Base-by-base conservation (phyloP, 2,797 vertebrate species). In the Myioborus melanocephalus region DNA sequence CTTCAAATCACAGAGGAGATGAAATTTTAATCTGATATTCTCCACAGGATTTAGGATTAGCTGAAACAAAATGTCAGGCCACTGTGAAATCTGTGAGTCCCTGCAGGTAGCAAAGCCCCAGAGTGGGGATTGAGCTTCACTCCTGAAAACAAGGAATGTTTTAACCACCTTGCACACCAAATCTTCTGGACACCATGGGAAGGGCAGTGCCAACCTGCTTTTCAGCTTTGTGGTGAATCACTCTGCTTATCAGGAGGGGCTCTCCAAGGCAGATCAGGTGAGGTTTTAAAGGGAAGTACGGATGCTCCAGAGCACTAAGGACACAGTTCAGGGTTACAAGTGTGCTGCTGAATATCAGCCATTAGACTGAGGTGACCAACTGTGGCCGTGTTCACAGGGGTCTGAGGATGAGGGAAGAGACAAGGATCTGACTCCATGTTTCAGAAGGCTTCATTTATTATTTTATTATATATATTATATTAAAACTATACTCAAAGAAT, bases 201-300 rank as follows among this genome's bases (percentile, higher is more conserved):
- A 53, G 24, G 44, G n/a, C 17, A 50, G 23, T 6, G 9, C 14
- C 47, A 35, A 86, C 50, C 1, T 0, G 0, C 9, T 75, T 53
- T 30, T 61, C 21, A n/a, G 20, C 34, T 83, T 70, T 83, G 22
- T 41, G 35, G n/a, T 2, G 3, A 81, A 20, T 47, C 47, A 3
- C 30, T 85, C n/a, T 77, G 23, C 6, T 68, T 26, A 10, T 41
- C 1, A 0, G 0, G 1, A 73, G 10, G 81, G 5, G 27, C 23
- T 81, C 32, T 17, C 37, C 2, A 0, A 22, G 28, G 56, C 20
- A 55, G 30, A 7, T 53, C 46, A 76, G 30, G 12, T 20, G 12
- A 41, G 16, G 5, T 23, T 73, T 76, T n/a, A 72, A 82, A 43
- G 8, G 5, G 16, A 86, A 15, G 1, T 61, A 35, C 3, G 53